phyloP scores from a whole-genome alignment of 2,113 vertebrate genomes.

The Oenanthe melanoleuca region DNA sequence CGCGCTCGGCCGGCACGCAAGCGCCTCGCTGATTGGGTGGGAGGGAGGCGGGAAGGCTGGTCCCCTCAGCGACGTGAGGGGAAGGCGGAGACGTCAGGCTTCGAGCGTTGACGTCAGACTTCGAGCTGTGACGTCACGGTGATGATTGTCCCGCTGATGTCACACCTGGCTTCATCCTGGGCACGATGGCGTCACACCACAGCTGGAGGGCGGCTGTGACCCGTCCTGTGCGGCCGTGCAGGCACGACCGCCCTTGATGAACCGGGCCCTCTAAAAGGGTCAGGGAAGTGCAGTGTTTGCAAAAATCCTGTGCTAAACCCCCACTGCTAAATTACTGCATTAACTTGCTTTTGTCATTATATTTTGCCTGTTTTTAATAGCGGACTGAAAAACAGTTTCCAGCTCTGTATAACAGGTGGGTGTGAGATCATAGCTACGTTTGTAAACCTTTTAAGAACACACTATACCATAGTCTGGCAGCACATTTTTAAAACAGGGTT shows the following conservation, averaged over 20 bases:
- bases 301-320: not conserved
- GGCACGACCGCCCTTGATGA: not conserved
- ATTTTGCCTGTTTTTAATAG: not conserved
- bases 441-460: not conserved
- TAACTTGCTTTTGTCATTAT: too few relatives aligned
- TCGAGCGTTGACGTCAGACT: rapidly evolving
- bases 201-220: not conserved
- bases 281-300: not conserved
- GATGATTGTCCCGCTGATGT: rapidly evolving
- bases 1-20: rapidly evolving
- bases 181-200: not conserved
- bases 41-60: not conserved
- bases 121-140: rapidly evolving
- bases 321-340: too few relatives aligned
- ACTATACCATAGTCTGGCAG: not conserved
- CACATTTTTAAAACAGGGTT: not conserved
- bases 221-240: not conserved
- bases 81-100: rapidly evolving
- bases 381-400: not conserved
- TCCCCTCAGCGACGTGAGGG: rapidly evolving
- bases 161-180: not conserved
- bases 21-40: not conserved
- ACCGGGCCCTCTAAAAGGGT: rapidly evolving
- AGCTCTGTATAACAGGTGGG: not conserved
- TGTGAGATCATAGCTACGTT: not conserved